Evolutionary conservation across 2,797 vertebrate species (phyloP).

Genomic region (Macropodus opercularis): DNA sequence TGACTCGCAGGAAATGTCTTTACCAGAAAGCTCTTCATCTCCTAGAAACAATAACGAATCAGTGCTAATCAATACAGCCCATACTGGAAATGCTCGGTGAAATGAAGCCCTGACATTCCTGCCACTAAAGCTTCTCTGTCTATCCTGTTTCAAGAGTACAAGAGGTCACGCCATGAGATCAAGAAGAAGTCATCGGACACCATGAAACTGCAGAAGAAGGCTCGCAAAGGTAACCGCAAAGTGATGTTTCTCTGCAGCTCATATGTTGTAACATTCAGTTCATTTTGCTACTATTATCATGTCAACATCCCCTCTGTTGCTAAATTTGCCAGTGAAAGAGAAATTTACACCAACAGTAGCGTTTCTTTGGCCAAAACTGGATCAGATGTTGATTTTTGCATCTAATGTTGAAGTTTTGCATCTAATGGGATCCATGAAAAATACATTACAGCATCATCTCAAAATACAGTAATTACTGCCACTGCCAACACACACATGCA

Average conservation of each 20-base stretch:
- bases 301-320: not conserved
- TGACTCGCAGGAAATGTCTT: not conserved
- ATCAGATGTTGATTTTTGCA: slow-evolving; percentile 1
- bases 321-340: not conserved
- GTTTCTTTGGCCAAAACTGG: not conserved
- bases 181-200: slow-evolving; percentile 99
- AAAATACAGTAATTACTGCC: too few species aligned
- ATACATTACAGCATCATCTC: not conserved
- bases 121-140: slow-evolving; percentile 41
- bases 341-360: not conserved
- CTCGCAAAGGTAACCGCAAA: slow-evolving; percentile 90
- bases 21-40: not conserved
- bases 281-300: fast-evolving
- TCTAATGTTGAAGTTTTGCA: not conserved
- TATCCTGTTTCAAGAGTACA: slow-evolving; percentile 86
- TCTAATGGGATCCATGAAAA: not conserved
- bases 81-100: not conserved
- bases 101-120: slow-evolving; percentile 20
- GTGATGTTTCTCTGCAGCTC: too few species aligned
- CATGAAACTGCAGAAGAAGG: slow-evolving; percentile 97
- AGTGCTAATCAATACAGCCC: too few species aligned
- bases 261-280: not conserved
- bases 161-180: slow-evolving; percentile 96
- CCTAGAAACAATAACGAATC: not conserved
- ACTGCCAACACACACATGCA: not conserved